phyloP scores from a whole-genome alignment of 2,888 invertebrate species.

The Crematogaster levior region DNA sequence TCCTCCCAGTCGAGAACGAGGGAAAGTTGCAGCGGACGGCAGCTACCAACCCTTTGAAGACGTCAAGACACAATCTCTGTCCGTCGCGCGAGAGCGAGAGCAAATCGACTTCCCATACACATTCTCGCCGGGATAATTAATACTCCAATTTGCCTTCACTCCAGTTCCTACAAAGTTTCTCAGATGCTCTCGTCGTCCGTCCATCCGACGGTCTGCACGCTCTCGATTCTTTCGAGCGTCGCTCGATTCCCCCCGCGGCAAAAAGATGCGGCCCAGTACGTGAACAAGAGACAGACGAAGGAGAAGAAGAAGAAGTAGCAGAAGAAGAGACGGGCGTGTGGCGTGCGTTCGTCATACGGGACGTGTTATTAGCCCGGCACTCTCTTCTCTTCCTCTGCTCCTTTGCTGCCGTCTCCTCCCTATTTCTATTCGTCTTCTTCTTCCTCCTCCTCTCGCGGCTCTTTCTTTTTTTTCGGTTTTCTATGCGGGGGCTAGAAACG shows the following conservation, averaged over 20 bases:
- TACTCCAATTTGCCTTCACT: constrained; percentile 55
- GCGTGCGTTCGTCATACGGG: constrained; percentile 83
- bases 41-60: constrained; percentile 47
- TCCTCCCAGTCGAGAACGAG: constrained; percentile 38
- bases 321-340: constrained; percentile 79
- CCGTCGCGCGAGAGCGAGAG: constrained; percentile 47
- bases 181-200: constrained; percentile 45
- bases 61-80: constrained; percentile 46
- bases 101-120: constrained; percentile 46
- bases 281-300: constrained; percentile 35
- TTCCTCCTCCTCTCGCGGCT: constrained; percentile 64
- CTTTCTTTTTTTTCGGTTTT: constrained; percentile 74
- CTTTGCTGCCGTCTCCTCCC: constrained; percentile 66
- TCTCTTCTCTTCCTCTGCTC: constrained; percentile 50
- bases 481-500: constrained; percentile 81
- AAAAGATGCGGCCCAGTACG: constrained; percentile 26
- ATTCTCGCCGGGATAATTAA: constrained; percentile 46
- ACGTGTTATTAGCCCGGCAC: constrained; percentile 83
- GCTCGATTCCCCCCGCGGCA: constrained; percentile 42
- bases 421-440: constrained; percentile 66
- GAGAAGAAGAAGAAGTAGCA: constrained; percentile 63
- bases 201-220: constrained; percentile 11
- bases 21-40: constrained; percentile 10
- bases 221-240: constrained; percentile 52
- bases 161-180: constrained; percentile 50